Evolutionary conservation across 1,140 invertebrate genomes (phyloP).

Genomic region (Drosophila kohkoa): DNA sequence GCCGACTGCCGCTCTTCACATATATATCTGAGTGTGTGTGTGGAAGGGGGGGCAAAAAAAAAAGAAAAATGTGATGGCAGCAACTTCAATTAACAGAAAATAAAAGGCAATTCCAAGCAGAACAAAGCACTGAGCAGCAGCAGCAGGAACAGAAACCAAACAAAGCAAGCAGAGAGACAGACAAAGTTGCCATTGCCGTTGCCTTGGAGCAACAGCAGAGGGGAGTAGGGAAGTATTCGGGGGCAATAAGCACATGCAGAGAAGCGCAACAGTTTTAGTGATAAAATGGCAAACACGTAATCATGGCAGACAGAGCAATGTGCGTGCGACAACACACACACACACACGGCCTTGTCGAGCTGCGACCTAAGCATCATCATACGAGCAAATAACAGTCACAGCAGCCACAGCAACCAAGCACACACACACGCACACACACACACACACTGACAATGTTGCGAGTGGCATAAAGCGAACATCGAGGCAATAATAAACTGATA

Average conservation of each 20-base stretch:
- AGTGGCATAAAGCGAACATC: conserved; percentile 30
- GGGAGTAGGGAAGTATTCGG: neutral
- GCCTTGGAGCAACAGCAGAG: conserved; percentile 2
- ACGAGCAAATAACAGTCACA: neutral
- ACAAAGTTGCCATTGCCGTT: conserved; percentile 53
- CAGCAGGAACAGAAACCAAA: conserved; percentile 57
- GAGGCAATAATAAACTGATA: conserved; percentile 47
- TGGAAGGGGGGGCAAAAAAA: conserved; percentile 3
- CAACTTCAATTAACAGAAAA: conserved; percentile 82
- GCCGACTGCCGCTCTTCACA: conserved; percentile 13
- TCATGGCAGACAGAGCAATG: conserved; percentile 74
- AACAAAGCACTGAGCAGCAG: conserved; percentile 67
- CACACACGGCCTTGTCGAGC: conserved; percentile 4
- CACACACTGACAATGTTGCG: neutral
- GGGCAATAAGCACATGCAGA: conserved; percentile 39
- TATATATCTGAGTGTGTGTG: conserved; percentile 30
- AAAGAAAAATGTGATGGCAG: conserved; percentile 74
- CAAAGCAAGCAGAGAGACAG: conserved; percentile 51
- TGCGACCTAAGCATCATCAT: conserved; percentile 4
- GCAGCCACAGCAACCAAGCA: conserved; percentile 30
- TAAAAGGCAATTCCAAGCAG: conserved; percentile 79
- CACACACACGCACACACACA: conserved; percentile 4
- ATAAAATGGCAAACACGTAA: conserved; percentile 80
- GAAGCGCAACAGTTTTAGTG: conserved; percentile 80
- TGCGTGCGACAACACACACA: conserved; percentile 44